Conservation (phyloP, 2,113 vertebrate genomes). For the Gallinago media region DNA sequence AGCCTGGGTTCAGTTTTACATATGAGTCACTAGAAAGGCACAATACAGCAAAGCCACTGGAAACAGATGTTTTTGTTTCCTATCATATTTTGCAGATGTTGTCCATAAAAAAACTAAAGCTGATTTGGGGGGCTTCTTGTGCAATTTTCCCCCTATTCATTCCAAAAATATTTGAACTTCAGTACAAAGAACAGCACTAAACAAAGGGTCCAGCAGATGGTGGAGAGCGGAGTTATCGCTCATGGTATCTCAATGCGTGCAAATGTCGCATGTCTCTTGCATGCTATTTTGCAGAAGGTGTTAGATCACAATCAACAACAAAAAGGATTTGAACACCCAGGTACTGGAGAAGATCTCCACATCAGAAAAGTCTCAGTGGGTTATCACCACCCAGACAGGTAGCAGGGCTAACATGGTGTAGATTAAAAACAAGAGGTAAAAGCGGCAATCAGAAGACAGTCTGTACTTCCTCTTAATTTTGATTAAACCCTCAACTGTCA, state of each 20-base stretch:
- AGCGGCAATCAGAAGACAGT: not conserved
- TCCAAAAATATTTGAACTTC: conserved; percentile 42
- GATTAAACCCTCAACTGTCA: not conserved
- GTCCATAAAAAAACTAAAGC: not conserved
- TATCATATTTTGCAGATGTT: conserved; percentile 13
- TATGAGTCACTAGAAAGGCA: conserved; percentile 1
- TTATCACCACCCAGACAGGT: not conserved
- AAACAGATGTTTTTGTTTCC: conserved; percentile 37
- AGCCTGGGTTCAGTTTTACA: not conserved
- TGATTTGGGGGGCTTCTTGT: not conserved
- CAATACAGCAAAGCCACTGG: not conserved
- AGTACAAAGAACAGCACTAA: conserved; percentile 7
- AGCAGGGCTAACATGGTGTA: not conserved
- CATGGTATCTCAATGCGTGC: conserved; percentile 29
- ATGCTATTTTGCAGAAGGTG: conserved; percentile 43
- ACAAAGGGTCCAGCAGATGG: conserved; percentile 28
- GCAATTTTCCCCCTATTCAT: not conserved
- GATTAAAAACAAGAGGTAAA: not conserved
- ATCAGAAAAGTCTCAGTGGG: conserved; percentile 9
- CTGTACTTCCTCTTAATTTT: not conserved
- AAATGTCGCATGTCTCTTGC: conserved; percentile 1
- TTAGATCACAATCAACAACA: conserved; percentile 48
- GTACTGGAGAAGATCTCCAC: conserved; percentile 15
- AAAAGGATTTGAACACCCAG: not conserved
- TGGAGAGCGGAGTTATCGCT: not conserved